Conservation (phyloP, 2,888 invertebrate species). For the Drosophila meridionalis region DNA sequence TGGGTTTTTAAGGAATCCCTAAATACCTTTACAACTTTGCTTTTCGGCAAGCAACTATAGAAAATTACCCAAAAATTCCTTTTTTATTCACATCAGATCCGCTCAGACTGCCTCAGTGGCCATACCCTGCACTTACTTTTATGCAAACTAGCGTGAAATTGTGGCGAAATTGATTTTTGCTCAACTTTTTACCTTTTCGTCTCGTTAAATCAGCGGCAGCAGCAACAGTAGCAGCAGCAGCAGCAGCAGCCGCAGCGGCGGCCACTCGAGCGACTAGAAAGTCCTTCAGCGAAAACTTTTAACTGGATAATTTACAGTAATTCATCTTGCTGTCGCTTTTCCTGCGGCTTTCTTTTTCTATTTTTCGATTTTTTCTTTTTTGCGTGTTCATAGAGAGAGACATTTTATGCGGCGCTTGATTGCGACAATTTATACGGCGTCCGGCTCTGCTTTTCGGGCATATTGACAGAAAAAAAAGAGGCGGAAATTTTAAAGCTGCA, state of each 20-base stretch:
- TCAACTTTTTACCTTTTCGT: constrained; percentile 19
- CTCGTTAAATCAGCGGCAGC: constrained; percentile 43
- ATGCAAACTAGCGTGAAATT: constrained; percentile 33
- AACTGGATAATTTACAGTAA: constrained; percentile 81
- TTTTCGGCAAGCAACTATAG: background rate
- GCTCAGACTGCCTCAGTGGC: background rate
- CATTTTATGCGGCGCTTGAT: constrained; percentile 64
- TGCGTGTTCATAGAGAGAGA: background rate
- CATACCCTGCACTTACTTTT: background rate
- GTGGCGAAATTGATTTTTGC: constrained; percentile 34
- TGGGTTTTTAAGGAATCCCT: background rate
- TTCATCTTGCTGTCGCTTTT: constrained; percentile 75
- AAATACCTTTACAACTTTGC: background rate
- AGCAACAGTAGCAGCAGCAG: constrained; percentile 2
- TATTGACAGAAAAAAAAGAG: constrained; percentile 40
- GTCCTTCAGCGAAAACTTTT: constrained; percentile 59
- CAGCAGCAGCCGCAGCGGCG: constrained; percentile 19
- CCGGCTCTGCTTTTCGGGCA: constrained; percentile 58
- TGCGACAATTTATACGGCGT: constrained; percentile 77
- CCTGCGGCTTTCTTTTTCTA: constrained; percentile 14
- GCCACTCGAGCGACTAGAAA: constrained; percentile 37
- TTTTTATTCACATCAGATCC: background rate
- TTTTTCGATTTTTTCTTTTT: background rate
- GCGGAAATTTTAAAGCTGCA: constrained; percentile 62
- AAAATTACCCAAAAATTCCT: background rate